Evolutionary conservation across 2,113 vertebrate genomes (phyloP), one percentile per base, ranked within the genome.

Genomic region (Acanthochromis polyacanthus): DNA sequence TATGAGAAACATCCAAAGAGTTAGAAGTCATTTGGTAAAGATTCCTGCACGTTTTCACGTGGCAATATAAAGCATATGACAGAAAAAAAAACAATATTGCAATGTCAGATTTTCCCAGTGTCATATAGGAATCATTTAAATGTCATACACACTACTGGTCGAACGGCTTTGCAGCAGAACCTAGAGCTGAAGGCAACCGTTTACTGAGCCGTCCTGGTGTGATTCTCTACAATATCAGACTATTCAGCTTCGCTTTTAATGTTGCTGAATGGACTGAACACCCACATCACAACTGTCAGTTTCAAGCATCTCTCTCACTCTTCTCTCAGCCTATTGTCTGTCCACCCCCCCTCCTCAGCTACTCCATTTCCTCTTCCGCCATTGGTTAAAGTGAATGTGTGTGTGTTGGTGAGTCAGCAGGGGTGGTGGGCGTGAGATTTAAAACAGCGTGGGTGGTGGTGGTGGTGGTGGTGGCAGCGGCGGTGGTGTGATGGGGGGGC

Each of bases 211-310:
- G 36, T 10, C 12, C 5, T 68, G 52, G 9, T 19, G 8, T 15
- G 22, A 46, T 43, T 55, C 38, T 67, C 51, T 25, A 56, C 43
- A 66, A 28, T 38, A 66, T 23, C 43, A 55, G 43, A 59, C 64
- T 45, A 12, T 78, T 76, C 6, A 22, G 14, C 66, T 82, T 25
- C 22, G 58, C 22, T 86, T 81, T 76, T 36, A 45, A 32, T 12
- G 38, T 10, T 62, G 60, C 66, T 86, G 67, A 88, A 77, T 81
- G 83, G 69, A 83, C 48, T 0, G 50, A 78, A 80, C 89, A 69
- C 85, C 79, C 78, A 88, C 83, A 74, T 56, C 74, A 67, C 84
- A 83, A 82, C 71, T 69, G 82, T 66, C 86, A 83, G 52, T 61
- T 72, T 67, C 51, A 76, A 85, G 69, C 53, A 71, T 77, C 77